phyloP scores from a whole-genome alignment of 2,888 invertebrate genomes.

The Drosophila algonquin region DNA sequence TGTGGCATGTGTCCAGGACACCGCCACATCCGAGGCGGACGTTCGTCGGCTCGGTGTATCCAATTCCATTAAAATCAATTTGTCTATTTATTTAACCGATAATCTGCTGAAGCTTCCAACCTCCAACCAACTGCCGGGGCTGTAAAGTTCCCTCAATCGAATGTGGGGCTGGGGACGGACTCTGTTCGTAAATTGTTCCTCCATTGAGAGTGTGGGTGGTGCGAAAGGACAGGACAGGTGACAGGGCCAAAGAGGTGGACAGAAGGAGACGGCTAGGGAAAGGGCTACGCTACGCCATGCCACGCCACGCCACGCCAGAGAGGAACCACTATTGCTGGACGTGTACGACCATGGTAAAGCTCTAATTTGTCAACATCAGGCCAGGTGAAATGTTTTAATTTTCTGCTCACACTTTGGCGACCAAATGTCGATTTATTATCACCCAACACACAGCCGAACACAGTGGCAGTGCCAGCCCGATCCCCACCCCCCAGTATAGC shows the following conservation, averaged over 20 bases:
- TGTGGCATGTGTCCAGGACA: constrained; percentile 34
- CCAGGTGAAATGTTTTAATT: constrained; percentile 69
- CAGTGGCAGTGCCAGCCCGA: too few relatives aligned
- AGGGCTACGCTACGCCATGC: too few relatives aligned
- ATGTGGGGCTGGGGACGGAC: neutral
- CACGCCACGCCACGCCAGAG: neutral
- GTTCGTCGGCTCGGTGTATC: constrained; percentile 49
- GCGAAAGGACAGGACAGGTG: constrained; percentile 31
- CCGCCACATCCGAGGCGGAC: constrained; percentile 34
- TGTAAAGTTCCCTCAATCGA: constrained; percentile 56
- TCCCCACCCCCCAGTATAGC: too few relatives aligned
- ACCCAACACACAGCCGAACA: constrained; percentile 1
- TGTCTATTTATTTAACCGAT: constrained; percentile 77
- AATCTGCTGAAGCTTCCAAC: constrained; percentile 62
- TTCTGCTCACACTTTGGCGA: constrained; percentile 54
- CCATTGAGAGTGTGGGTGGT: constrained; percentile 35
- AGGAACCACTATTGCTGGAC: constrained; percentile 44
- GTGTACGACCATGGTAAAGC: constrained; percentile 43
- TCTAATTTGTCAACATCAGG: constrained; percentile 75
- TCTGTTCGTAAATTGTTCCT: constrained; percentile 36
- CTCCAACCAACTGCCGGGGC: constrained; percentile 27
- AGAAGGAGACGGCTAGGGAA: constrained; percentile 9
- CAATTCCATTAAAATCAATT: constrained; percentile 79
- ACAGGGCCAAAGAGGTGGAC: constrained; percentile 7
- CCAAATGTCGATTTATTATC: constrained; percentile 63